phyloP scores from a whole-genome alignment of 2,797 vertebrate species.

The Epinephelus malabaricus region DNA sequence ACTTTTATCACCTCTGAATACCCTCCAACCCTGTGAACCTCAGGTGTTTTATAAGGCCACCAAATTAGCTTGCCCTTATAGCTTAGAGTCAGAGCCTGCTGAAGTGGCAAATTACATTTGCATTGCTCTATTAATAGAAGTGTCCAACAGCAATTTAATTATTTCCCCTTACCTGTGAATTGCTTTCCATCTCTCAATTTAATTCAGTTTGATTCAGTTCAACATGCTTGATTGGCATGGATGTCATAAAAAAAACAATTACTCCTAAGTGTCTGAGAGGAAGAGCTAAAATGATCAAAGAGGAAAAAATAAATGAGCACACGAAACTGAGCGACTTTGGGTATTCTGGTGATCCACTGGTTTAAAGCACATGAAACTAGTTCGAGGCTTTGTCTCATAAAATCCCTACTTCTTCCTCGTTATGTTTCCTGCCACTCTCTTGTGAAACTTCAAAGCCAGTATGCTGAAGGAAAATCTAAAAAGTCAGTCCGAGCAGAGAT shows the following conservation, averaged over 20 bases:
- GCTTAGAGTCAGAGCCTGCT: constrained; percentile 76
- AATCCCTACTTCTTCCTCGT: neutral
- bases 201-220: constrained; percentile 43
- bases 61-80: constrained; percentile 79
- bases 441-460: neutral
- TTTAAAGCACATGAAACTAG: neutral
- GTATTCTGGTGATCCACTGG: neutral
- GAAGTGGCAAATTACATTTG: constrained; percentile 86
- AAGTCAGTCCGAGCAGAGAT: neutral
- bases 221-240: constrained; percentile 35
- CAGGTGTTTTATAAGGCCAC: constrained; percentile 72
- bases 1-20: constrained; percentile 51
- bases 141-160: constrained; percentile 77
- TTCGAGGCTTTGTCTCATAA: neutral
- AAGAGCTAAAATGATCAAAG: constrained; percentile 20
- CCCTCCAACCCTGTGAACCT: constrained; percentile 62
- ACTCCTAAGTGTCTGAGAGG: neutral
- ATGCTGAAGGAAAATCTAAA: neutral
- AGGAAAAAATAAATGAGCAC: neutral
- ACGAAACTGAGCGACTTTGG: neutral
- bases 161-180: constrained; percentile 38
- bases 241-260: constrained; percentile 31
- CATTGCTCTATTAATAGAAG: constrained; percentile 76
- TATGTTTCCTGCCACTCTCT: neutral
- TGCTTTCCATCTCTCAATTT: constrained; percentile 33